Base-by-base conservation (phyloP, 1,140 invertebrate genomes). In the Drosophila mayri region DNA sequence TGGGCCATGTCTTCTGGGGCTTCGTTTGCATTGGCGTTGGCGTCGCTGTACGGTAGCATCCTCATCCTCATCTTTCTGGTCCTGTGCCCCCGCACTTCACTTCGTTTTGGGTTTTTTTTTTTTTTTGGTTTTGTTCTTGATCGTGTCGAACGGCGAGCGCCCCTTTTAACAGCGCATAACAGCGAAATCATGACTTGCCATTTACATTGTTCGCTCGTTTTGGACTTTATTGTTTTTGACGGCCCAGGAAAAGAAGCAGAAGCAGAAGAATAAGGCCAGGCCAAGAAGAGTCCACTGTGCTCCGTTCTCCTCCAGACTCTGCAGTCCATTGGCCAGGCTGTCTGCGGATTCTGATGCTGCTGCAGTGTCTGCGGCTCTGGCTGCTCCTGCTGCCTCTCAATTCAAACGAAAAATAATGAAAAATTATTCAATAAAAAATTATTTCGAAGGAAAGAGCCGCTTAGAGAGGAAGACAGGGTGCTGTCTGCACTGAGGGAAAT, bases 341-440 rank as follows among this genome's bases (percentile, higher is more conserved):
- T 58, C 52, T 49, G 52, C 43, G 54, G 67, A 25, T 72, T 47
- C 67, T 40, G 49, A 7, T 1, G 57, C 46, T 62, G 62, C 40
- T 25, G 55, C 16, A 14, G 20, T 20, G 38, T n/a, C 22, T 47
- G 55, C 28, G 44, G 44, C 44, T 43, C 46, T 70, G 58, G 76
- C 80, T 86, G 84, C 76, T 90, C 78, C 74, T 58, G 52, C 64
- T 55, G 84, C 84, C 84, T 87, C 85, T 90, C 86, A 90, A 90
- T 90, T 90, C 86, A 90, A 90, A 90, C 78, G 85, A 88, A 91
- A 92, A 91, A 88, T 90, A 92, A 92, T 92, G 90, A 92, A 91
- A 92, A 92, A 92, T 92, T 92, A 92, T 92, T 92, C 90, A 92
- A 92, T 92, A 92, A 92, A 91, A 91, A 91, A 91, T 92, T 91